A percentile compares a stretch with the other conserved stretches of the same genome.
phyloP scores from a whole-genome alignment of 2,797 vertebrate genomes.

The Rhinatrema bivittatum region DNA sequence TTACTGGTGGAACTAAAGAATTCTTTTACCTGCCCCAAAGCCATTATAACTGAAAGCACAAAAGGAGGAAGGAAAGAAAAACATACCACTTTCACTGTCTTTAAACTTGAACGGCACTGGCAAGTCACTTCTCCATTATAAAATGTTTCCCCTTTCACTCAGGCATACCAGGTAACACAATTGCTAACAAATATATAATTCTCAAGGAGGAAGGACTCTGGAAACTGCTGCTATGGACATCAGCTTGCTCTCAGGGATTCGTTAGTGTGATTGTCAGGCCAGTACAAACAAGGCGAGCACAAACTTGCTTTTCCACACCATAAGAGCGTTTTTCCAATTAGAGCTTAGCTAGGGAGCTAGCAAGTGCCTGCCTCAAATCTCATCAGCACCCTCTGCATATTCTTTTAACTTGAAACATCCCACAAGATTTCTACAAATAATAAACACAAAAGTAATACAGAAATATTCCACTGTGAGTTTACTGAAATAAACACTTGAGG shows the following conservation, averaged over 20 bases:
- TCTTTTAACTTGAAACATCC: too few species aligned
- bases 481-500: too few species aligned
- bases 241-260: constrained; percentile 23
- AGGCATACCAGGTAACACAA: constrained; percentile 22
- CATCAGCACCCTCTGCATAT: neutral
- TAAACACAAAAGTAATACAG: too few species aligned
- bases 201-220: constrained; percentile 25
- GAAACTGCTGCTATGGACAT: constrained; percentile 27
- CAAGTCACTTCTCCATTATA: constrained; percentile 12
- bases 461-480: too few species aligned
- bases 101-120: constrained; percentile 26
- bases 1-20: constrained; percentile 4
- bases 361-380: constrained; percentile 8
- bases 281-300: constrained; percentile 23
- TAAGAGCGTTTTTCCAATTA: constrained; percentile 13
- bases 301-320: constrained; percentile 19
- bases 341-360: constrained; percentile 10
- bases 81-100: constrained; percentile 14
- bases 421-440: too few species aligned
- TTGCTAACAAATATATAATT: constrained; percentile 4
- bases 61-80: constrained; percentile 1
- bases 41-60: neutral
- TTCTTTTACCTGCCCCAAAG: constrained; percentile 11
- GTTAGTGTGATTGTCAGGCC: constrained; percentile 15
- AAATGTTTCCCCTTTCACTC: constrained; percentile 19